phyloP scores from a whole-genome alignment of 2,888 invertebrate genomes.

The Epirrhoe alternata region DNA sequence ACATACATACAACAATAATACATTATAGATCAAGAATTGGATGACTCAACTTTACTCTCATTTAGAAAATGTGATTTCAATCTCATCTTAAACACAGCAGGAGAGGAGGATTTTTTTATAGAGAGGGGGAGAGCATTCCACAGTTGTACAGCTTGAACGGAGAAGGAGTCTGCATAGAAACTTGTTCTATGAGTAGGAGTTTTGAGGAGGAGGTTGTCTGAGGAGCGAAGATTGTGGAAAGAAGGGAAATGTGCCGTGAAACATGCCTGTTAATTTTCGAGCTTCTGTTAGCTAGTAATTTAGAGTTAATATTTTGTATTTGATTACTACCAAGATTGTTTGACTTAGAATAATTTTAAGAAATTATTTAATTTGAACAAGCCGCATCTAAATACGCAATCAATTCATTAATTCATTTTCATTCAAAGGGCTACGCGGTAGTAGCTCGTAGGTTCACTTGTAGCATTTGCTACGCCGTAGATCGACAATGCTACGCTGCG shows the following conservation, averaged over 20 bases:
- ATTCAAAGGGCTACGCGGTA: neutral
- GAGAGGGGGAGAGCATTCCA: no score
- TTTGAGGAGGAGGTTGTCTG: no score
- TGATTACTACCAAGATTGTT: neutral
- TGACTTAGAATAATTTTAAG: neutral
- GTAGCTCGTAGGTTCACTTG: neutral
- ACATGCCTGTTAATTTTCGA: constrained; percentile 15
- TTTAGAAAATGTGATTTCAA: no score
- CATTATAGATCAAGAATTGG: no score
- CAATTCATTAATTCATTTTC: neutral
- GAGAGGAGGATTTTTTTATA: no score
- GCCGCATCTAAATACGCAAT: neutral
- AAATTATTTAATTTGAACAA: neutral
- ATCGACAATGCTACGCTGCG: neutral
- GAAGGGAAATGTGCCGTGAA: constrained; percentile 22
- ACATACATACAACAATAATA: no score
- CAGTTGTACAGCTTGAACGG: no score
- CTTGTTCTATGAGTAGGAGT: no score
- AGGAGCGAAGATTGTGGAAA: no score
- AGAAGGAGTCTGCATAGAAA: no score
- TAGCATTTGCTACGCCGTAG: constrained; percentile 8
- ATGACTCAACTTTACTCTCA: no score
- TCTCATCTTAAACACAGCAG: no score
- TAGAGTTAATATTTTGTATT: constrained; percentile 13
- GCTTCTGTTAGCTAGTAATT: constrained; percentile 9